Base-by-base conservation (phyloP, 2,113 vertebrate genomes). In the Pseudorasbora parva region DNA sequence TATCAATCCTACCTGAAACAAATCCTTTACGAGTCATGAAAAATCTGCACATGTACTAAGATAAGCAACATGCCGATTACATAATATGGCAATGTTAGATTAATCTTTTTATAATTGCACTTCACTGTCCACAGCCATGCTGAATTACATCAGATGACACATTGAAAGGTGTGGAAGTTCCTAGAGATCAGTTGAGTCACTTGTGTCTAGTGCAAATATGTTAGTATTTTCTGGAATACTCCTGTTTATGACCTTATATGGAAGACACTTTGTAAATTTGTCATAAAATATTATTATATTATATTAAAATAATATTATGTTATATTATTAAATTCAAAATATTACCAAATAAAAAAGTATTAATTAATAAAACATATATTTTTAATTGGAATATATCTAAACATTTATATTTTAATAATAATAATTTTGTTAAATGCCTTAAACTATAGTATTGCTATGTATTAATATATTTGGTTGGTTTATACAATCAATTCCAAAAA, bases 11-110 rank as follows among this genome's bases (percentile, higher is more conserved):
- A 33, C 73, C 47, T 54, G 49, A 15, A 27, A 33, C 73, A 75
- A 56, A 56, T 30, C 45, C 25, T 54, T 33, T 69, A 21, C 10
- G 2, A 43, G 5, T 71, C 68, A 71, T 71, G 21, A 0, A 17
- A 75, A 56, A n/a, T 56, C 51, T 56, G 49, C 75, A 78, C 37
- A 77, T 43, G 56, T 43, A 41, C n/a, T 78, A 7, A 23, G n/a
- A 27, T 10, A 25, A 41, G 23, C 37, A 60, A 21, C 27, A 19
- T 21, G 2, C 1, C 1, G 14, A 62, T 78, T 78, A 25, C 56
- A 62, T 62, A 78, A 78, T 19, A 27, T 78, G n/a, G 23, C 23
- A 47, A 72, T 15, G n/a, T 72, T 45, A 72, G 25, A 17, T 45
- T 45, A 45, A 45, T 78, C 41, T 19, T 45, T 27, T 60, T 27